Conservation (phyloP, 2,113 vertebrate genomes). For the Nycticorax nycticorax region DNA sequence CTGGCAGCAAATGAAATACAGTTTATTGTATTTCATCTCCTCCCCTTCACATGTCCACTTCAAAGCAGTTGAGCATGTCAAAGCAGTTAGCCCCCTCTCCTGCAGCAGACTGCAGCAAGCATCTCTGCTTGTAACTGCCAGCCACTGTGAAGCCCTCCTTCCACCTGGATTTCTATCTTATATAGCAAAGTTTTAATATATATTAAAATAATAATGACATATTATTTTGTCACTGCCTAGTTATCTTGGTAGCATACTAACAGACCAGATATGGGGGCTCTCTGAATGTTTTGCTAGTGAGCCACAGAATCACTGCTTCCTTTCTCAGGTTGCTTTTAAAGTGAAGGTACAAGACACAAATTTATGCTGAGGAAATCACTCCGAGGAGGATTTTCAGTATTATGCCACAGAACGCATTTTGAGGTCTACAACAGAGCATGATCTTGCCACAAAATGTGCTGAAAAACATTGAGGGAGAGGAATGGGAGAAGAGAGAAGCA, state of each 20-base stretch:
- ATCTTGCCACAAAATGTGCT: background rate
- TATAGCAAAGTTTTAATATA: background rate
- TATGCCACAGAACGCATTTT: background rate
- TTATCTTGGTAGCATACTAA: background rate
- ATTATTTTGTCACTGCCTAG: background rate
- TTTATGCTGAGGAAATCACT: background rate
- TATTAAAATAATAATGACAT: no score
- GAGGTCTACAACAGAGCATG: background rate
- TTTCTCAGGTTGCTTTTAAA: background rate
- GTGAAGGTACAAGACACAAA: background rate
- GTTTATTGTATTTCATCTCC: accelerated
- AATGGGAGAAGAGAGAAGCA: background rate
- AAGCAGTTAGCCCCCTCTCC: background rate
- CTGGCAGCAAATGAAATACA: background rate
- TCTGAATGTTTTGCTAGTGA: background rate
- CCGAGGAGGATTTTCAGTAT: background rate
- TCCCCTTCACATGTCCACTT: background rate
- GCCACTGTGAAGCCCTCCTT: background rate
- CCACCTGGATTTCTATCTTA: background rate
- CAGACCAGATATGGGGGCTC: background rate
- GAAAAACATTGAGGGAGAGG: background rate
- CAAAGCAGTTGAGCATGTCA: background rate
- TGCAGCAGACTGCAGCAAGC: background rate
- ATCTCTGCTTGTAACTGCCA: background rate
- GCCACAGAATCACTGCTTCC: background rate